These are phyloP conservation scores for Eucera pruinosa DNA, from an alignment of 2,888 invertebrate species.

Conservation along the genomic window DNA sequence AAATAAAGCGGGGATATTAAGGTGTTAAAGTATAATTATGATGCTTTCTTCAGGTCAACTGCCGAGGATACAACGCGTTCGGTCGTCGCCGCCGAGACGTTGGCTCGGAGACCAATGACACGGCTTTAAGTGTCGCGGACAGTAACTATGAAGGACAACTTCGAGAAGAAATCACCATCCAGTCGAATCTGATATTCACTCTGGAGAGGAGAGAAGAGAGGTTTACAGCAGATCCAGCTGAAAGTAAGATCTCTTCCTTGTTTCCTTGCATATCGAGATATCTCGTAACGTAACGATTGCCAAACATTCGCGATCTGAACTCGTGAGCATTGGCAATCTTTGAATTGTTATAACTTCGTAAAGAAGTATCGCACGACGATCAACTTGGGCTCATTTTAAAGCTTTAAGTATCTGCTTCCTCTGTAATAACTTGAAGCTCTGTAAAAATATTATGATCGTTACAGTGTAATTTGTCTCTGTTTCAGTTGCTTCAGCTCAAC, in stretches of 20 bases:
- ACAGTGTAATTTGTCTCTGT: conserved; percentile 42
- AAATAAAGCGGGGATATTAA: no score
- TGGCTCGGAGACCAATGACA: conserved; percentile 85
- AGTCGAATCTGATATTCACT: conserved; percentile 96
- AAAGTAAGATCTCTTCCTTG: conserved; percentile 85
- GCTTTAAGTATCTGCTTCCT: no score
- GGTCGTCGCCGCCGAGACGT: conserved; percentile 91
- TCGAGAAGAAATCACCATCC: conserved; percentile 96
- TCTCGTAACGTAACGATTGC: no score
- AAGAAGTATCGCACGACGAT: no score
- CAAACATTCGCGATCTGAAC: no score
- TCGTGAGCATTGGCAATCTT: no score
- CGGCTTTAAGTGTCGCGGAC: conserved; percentile 87
- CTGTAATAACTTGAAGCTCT: no score
- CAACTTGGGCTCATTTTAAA: no score
- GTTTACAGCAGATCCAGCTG: conserved; percentile 91
- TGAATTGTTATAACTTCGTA: no score
- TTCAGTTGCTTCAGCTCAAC: conserved; percentile 86
- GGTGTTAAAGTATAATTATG: neutral
- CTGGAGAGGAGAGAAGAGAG: conserved; percentile 93
- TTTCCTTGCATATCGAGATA: no score
- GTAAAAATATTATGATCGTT: neutral
- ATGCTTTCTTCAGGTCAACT: conserved; percentile 90
- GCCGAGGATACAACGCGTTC: conserved; percentile 95
- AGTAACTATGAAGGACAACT: conserved; percentile 90